These are phyloP conservation scores for Alitta virens DNA, from an alignment of 2,888 invertebrate species.

Conservation along the genomic window DNA sequence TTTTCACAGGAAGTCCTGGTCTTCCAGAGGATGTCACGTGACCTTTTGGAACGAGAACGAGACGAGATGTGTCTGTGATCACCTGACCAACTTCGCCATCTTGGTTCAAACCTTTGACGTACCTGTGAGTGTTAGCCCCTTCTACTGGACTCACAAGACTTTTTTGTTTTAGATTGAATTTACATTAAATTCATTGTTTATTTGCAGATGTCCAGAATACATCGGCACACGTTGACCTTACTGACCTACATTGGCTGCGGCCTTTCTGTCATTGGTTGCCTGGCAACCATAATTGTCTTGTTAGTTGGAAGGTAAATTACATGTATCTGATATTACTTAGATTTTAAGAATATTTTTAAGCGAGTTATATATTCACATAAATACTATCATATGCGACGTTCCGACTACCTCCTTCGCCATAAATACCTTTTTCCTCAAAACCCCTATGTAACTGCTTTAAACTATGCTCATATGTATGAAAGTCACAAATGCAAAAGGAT, in stretches of 20 bases:
- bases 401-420: no score
- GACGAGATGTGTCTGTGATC: conserved; percentile 36
- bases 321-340: background rate
- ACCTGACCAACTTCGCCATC: conserved; percentile 43
- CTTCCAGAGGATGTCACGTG: conserved; percentile 27
- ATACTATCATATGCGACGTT: no score
- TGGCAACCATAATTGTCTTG: conserved; percentile 27
- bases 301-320: conserved; percentile 29
- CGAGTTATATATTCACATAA: no score
- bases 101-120: conserved; percentile 39
- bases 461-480: no score
- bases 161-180: no score
- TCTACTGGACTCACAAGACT: background rate
- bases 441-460: no score
- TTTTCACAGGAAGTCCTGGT: conserved; percentile 20
- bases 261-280: conserved; percentile 27
- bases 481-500: no score
- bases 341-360: no score
- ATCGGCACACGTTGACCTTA: conserved; percentile 1
- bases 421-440: no score
- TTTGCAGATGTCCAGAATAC: background rate
- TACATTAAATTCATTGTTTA: no score
- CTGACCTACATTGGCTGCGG: conserved; percentile 25
- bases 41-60: conserved; percentile 16
- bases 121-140: conserved; percentile 25